These are phyloP conservation scores for Rhabdomys pumilio DNA, from an alignment of 2,797 vertebrate species.

Conservation along the genomic window DNA sequence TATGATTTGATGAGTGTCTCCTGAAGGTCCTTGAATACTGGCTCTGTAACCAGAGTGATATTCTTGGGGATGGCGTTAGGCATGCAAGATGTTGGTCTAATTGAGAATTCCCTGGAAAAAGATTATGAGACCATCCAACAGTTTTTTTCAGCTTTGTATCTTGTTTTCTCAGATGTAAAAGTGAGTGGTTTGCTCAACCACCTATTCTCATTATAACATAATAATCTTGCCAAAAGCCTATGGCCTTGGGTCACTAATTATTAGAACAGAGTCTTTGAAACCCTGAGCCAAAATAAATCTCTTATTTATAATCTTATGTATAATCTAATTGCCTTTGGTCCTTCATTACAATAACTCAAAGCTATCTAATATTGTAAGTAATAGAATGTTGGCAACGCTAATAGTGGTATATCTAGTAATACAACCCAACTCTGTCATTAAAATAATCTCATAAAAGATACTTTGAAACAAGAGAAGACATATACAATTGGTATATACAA, in stretches of 20 bases:
- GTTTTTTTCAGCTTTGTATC: not conserved
- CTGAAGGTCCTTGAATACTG: not conserved
- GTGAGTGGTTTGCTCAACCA: not conserved
- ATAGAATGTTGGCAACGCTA: not conserved
- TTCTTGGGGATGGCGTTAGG: too few species aligned
- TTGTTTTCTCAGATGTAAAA: not conserved
- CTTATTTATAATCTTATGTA: not conserved
- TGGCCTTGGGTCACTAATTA: not conserved
- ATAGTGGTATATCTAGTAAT: not conserved
- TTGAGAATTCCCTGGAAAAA: too few species aligned
- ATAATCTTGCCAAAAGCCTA: too few species aligned
- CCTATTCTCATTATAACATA: too few species aligned
- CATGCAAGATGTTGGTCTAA: not conserved
- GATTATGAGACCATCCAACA: not conserved
- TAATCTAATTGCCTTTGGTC: not conserved
- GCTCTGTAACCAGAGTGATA: not conserved
- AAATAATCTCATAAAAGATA: not conserved
- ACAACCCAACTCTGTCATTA: not conserved
- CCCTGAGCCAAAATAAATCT: not conserved
- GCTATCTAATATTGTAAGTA: not conserved
- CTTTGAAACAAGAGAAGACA: not conserved
- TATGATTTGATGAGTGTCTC: not conserved
- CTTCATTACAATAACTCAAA: not conserved
- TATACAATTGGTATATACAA: not conserved
- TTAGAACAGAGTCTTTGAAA: not conserved